phyloP scores from a whole-genome alignment of 2,113 vertebrate species.

The Chamaea fasciata region DNA sequence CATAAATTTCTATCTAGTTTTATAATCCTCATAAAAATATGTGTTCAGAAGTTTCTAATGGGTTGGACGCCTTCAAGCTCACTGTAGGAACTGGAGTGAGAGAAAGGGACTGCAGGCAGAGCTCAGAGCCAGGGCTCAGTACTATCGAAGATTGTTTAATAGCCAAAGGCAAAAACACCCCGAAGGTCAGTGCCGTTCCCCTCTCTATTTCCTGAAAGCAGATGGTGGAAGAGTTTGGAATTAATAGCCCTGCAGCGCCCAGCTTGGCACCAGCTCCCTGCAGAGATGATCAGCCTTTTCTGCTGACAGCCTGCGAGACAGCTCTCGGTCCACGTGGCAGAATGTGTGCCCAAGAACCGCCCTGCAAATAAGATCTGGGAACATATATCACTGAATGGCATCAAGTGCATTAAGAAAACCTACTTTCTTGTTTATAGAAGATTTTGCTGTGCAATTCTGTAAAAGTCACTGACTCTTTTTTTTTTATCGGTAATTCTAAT shows the following conservation, averaged over 20 bases:
- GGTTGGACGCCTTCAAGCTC: background rate
- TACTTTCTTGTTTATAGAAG: background rate
- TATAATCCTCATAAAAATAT: background rate
- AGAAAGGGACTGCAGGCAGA: background rate
- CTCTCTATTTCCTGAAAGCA: conserved; percentile 41
- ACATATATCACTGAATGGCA: background rate
- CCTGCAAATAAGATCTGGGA: background rate
- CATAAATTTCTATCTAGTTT: background rate
- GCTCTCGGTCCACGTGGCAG: background rate
- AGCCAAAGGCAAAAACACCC: conserved; percentile 32
- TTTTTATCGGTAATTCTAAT: background rate
- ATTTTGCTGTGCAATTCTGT: background rate
- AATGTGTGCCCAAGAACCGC: background rate
- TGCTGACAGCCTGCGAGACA: background rate
- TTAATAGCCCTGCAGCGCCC: background rate
- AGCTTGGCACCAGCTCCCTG: background rate
- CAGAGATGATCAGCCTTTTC: background rate
- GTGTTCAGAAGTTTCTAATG: background rate
- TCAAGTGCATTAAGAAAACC: background rate
- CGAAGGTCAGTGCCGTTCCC: background rate
- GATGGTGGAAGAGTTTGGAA: conserved; percentile 39
- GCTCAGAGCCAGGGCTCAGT: background rate
- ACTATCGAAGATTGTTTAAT: background rate
- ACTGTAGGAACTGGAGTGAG: background rate
- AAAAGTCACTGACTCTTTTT: background rate